phyloP scores from a whole-genome alignment of 2,797 vertebrate species.

The Hydrocynus forskahlii region DNA sequence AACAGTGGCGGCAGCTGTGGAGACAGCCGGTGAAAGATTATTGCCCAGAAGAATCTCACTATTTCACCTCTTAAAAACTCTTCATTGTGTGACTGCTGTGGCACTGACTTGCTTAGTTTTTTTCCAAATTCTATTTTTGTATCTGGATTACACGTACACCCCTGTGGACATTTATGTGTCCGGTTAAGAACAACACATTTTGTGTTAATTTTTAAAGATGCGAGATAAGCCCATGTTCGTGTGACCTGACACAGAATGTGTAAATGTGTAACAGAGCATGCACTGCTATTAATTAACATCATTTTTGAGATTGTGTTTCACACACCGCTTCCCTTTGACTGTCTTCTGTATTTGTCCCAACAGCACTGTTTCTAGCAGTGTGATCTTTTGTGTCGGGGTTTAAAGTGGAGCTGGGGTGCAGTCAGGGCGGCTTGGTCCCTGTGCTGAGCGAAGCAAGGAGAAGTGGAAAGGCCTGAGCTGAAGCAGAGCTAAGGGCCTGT shows the following conservation, averaged over 20 bases:
- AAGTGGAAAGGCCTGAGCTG: slow-evolving; percentile 5
- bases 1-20: too few relatives aligned
- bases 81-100: too few relatives aligned
- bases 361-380: neutral
- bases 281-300: neutral
- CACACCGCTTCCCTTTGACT: neutral
- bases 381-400: neutral
- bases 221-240: too few relatives aligned
- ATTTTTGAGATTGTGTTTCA: neutral
- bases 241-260: neutral
- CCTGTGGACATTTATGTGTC: too few relatives aligned
- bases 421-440: neutral
- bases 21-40: too few relatives aligned
- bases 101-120: too few relatives aligned
- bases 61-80: too few relatives aligned
- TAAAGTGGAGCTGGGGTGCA: neutral
- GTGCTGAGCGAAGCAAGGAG: neutral
- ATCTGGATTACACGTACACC: too few relatives aligned
- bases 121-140: too few relatives aligned
- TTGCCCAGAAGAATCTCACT: too few relatives aligned
- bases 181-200: too few relatives aligned
- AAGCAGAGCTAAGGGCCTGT: slow-evolving; percentile 13
- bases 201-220: too few relatives aligned
- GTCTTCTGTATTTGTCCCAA: neutral
- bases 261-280: neutral